These are phyloP conservation scores for Trisateles emortualis DNA, from an alignment of 2,888 invertebrate species.

Conservation along the genomic window DNA sequence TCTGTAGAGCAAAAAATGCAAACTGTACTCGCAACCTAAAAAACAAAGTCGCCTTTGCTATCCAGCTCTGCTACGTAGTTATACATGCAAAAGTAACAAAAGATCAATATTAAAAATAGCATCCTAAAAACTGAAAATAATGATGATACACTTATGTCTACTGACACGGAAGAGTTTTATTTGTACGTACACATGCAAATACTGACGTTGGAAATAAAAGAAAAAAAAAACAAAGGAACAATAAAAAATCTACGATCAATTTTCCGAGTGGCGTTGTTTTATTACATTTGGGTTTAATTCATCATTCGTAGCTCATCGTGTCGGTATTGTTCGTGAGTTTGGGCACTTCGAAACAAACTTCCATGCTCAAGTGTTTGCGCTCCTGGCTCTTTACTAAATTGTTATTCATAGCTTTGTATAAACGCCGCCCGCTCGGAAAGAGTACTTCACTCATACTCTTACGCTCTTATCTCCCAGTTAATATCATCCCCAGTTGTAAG, in stretches of 20 bases:
- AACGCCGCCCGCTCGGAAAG: conserved; percentile 76
- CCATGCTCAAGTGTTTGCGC: conserved; percentile 81
- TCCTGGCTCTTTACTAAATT: conserved; percentile 83
- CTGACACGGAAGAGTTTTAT: background rate
- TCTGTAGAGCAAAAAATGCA: no score
- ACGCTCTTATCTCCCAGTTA: conserved; percentile 73
- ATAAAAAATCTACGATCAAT: conserved; percentile 22
- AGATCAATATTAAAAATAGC: no score
- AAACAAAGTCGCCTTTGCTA: no score
- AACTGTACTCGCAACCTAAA: no score
- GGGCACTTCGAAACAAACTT: conserved; percentile 84
- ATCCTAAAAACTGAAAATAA: no score
- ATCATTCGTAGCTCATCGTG: conserved; percentile 71
- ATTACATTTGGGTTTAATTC: conserved; percentile 50
- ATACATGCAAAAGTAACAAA: no score
- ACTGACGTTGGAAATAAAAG: background rate
- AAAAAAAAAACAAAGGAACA: conserved; percentile 12
- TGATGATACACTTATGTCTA: background rate
- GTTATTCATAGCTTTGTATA: conserved; percentile 86
- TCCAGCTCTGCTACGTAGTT: no score
- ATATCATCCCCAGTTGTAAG: conserved; percentile 73
- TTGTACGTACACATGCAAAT: conserved; percentile 1
- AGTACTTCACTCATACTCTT: conserved; percentile 77
- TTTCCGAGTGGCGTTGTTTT: conserved; percentile 42
- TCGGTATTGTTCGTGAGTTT: conserved; percentile 81